Evolutionary conservation across 2,888 invertebrate genomes (phyloP), one percentile per base, ranked within the genome.

Genomic region (Encarsia formosa): DNA sequence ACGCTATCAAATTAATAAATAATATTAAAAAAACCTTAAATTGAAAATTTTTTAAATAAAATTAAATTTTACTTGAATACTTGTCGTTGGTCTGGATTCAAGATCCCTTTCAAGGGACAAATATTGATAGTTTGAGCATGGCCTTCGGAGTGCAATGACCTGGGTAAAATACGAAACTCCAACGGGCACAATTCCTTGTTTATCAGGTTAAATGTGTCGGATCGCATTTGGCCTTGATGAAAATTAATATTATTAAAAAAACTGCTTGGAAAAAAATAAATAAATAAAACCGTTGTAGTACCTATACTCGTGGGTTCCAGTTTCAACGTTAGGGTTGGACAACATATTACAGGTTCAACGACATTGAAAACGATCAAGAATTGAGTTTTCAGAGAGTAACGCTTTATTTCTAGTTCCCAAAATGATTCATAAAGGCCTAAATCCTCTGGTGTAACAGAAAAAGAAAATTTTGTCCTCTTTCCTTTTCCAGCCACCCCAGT

Each of bases 391-490:
- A 84, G 71, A 57, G 79, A 74, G 65, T 82, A 77, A 46, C 77
- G 73, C 3, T 81, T 79, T 60, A 87, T 82, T 16, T 70, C 64
- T 62, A 87, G 84, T 59, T 76, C 78, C 83, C 85, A 86, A 64
- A 81, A 81, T 0, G 82, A 83, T 71, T 87, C 85, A 56, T 81
- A 82, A 3, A 78, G 73, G 67, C 86, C 86, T n/a, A 80, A 74
- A 29, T 78, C 72, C 37, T 78, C 79, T 0, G 87, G 82, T 13
- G 79, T 73, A 66, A 86, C 86, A 35, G 80, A 81, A 68, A 87
- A 87, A 3, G 74, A 75, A n/a, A 84, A 77, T 64, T 80, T 77
- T 4, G 76, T 73, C 32, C 79, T 79, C 59, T 81, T 81, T 20
- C 84, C 84, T 51, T 79, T 79, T 61, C 78, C 77, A 1, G 85